Evolutionary conservation across 2,797 vertebrate genomes (phyloP).

Genomic region (Fratercula arctica): DNA sequence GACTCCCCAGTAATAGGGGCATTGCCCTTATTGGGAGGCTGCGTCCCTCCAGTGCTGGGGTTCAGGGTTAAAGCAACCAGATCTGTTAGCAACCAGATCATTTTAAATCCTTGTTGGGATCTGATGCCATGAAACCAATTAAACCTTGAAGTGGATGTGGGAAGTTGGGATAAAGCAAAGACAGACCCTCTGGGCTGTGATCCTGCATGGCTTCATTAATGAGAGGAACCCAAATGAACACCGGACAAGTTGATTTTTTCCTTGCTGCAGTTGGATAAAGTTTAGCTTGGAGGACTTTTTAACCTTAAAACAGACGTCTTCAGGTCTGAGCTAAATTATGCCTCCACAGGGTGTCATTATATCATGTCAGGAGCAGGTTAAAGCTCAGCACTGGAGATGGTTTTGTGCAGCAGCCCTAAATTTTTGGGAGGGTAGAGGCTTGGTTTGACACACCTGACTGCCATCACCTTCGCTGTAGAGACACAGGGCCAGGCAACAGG

Average conservation of each 20-base stretch:
- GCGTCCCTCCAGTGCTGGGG: accelerated
- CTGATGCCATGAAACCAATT: background rate
- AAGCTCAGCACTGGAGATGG: background rate
- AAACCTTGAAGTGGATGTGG: background rate
- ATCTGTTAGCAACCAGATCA: too few species aligned
- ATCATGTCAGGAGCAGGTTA: conserved; percentile 36
- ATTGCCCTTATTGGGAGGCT: background rate
- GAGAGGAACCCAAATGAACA: background rate
- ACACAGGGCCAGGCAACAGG: background rate
- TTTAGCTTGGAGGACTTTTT: background rate
- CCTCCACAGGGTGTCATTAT: conserved; percentile 4
- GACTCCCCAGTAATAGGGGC: background rate
- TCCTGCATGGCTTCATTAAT: background rate
- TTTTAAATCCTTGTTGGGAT: too few species aligned
- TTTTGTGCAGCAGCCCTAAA: background rate
- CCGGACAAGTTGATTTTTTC: background rate
- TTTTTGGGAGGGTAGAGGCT: too few species aligned
- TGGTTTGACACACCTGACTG: too few species aligned
- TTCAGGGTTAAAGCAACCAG: too few species aligned
- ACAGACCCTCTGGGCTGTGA: too few species aligned
- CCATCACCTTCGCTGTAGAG: background rate
- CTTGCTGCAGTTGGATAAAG: background rate
- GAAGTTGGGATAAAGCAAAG: background rate
- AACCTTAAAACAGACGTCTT: conserved; percentile 30
- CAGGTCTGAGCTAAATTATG: conserved; percentile 44